Evolutionary conservation across 2,113 vertebrate species (phyloP).

Genomic region (Vulpes vulpes): DNA sequence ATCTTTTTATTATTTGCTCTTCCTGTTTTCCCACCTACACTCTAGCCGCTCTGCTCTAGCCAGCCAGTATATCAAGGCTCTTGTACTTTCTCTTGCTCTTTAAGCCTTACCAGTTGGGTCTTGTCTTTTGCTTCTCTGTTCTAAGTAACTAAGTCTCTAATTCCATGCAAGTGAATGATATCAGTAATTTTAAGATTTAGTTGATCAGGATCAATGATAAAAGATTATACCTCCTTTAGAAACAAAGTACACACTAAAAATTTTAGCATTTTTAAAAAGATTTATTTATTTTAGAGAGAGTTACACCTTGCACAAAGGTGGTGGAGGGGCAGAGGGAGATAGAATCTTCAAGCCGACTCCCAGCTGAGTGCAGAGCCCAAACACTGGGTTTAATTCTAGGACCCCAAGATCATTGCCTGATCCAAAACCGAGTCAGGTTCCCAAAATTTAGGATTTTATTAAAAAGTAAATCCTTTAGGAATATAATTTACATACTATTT

Average conservation of each 20-base stretch:
- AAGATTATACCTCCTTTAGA: background rate
- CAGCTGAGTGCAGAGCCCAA: background rate
- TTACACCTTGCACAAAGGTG: background rate
- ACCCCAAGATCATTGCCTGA: background rate
- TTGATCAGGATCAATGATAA: background rate
- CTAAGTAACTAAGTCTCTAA: background rate
- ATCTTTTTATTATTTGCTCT: background rate
- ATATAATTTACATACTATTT: background rate
- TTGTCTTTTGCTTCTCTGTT: background rate
- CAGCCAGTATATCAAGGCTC: background rate
- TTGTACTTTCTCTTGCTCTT: background rate
- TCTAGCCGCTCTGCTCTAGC: background rate
- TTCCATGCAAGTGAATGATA: background rate
- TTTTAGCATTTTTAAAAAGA: conserved; percentile 33
- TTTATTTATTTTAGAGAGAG: background rate
- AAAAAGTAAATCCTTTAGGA: conserved; percentile 24
- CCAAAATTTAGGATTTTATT: conserved; percentile 11
- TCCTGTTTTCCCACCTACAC: background rate
- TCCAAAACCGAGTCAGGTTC: background rate
- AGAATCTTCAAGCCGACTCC: background rate
- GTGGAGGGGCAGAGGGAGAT: background rate
- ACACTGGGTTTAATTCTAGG: background rate
- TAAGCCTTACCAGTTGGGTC: background rate
- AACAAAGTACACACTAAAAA: background rate
- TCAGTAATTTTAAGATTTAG: conserved; percentile 36